A percentile compares a stretch with the other conserved stretches of the same genome.
phyloP scores from a whole-genome alignment of 1,140 invertebrate genomes.

The Drosophila serrata region DNA sequence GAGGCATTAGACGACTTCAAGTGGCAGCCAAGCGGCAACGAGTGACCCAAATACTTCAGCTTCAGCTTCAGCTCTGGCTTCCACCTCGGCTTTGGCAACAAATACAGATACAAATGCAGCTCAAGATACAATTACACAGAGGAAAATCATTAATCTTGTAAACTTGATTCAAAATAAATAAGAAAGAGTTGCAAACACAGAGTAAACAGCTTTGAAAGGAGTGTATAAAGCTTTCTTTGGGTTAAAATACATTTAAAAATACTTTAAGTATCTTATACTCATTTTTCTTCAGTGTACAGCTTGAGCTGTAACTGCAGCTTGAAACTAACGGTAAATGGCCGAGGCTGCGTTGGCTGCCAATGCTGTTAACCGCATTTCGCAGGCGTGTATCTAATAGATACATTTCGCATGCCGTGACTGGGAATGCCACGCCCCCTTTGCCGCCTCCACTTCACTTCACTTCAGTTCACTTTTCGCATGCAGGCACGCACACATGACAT shows the following conservation, averaged over 20 bases:
- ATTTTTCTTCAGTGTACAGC: neutral
- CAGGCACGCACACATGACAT: slow-evolving; percentile 48
- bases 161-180: neutral
- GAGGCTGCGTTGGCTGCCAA: slow-evolving; percentile 50
- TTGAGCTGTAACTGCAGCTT: slow-evolving; percentile 25
- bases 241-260: neutral
- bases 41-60: slow-evolving; percentile 70
- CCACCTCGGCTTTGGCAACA: slow-evolving; percentile 28
- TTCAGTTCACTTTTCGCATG: slow-evolving; percentile 33
- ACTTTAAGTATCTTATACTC: accelerated
- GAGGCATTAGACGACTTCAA: slow-evolving; percentile 60
- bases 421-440: slow-evolving; percentile 38
- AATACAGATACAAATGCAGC: slow-evolving; percentile 18
- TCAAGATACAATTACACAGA: slow-evolving; percentile 15
- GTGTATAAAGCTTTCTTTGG: neutral
- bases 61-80: slow-evolving; percentile 45
- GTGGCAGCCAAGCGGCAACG: slow-evolving; percentile 61
- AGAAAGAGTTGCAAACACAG: neutral
- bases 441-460: slow-evolving; percentile 7
- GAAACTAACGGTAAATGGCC: slow-evolving; percentile 64
- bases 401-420: slow-evolving; percentile 57
- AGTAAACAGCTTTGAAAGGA: no score
- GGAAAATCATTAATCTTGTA: neutral
- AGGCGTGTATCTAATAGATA: slow-evolving; percentile 63
- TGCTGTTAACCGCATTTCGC: slow-evolving; percentile 70